phyloP scores from a whole-genome alignment of 2,888 invertebrate species.

The Allophyes oxyacanthae region DNA sequence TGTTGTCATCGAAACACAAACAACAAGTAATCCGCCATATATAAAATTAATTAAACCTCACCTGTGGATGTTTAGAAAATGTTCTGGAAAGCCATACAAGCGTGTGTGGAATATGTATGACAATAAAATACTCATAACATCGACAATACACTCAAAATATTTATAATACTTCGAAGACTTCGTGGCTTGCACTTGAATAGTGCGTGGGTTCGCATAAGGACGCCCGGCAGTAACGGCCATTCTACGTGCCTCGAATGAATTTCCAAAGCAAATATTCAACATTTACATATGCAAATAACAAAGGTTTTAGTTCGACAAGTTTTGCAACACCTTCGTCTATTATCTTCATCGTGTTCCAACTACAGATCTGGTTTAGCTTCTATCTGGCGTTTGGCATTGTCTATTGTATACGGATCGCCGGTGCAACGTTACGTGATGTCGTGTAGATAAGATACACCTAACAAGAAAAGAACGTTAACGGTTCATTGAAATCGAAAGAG shows the following conservation, averaged over 20 bases:
- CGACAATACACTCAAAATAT: constrained; percentile 48
- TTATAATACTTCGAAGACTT: constrained; percentile 49
- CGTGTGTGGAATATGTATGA: constrained; percentile 41
- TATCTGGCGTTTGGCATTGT: constrained; percentile 33
- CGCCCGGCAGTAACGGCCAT: constrained; percentile 69
- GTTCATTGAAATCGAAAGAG: constrained; percentile 88
- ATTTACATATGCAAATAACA: constrained; percentile 58
- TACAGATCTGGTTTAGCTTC: constrained; percentile 56
- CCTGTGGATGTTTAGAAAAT: constrained; percentile 20
- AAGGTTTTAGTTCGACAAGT: constrained; percentile 41
- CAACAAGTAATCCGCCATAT: constrained; percentile 6
- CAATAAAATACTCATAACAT: constrained; percentile 52
- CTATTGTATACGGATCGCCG: constrained; percentile 56
- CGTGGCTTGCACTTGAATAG: constrained; percentile 61
- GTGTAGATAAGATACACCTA: constrained; percentile 77
- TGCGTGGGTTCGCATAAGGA: constrained; percentile 79
- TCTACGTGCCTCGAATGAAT: constrained; percentile 72
- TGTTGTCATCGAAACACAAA: constrained; percentile 6
- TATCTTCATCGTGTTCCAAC: constrained; percentile 43
- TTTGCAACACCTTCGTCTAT: constrained; percentile 49
- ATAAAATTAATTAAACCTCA: constrained; percentile 15
- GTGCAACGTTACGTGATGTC: constrained; percentile 76
- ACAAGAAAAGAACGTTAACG: constrained; percentile 83
- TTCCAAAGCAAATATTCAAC: constrained; percentile 60
- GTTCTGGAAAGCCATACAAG: constrained; percentile 24